Evolutionary conservation across 2,113 vertebrate genomes (phyloP).

Genomic region (Labeo catla): DNA sequence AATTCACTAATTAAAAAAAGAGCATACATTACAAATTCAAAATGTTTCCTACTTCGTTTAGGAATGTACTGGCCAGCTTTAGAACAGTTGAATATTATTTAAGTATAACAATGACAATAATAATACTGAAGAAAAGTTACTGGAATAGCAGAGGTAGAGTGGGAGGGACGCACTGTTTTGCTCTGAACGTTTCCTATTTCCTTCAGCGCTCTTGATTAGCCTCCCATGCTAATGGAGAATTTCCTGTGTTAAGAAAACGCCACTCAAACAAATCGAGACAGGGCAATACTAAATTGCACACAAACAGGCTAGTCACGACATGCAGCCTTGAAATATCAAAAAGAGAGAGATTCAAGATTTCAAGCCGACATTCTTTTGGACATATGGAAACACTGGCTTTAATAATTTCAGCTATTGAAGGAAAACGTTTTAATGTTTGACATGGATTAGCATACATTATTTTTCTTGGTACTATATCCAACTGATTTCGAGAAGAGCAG

Average conservation of each 20-base stretch:
- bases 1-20: background rate
- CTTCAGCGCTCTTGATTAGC: constrained; percentile 66
- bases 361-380: constrained; percentile 30
- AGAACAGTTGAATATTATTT: background rate
- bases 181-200: constrained; percentile 60
- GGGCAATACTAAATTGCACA: constrained; percentile 65
- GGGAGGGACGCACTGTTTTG: constrained; percentile 58
- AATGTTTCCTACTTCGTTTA: background rate
- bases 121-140: constrained; percentile 7
- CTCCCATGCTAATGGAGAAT: constrained; percentile 70
- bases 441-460: constrained; percentile 31
- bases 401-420: constrained; percentile 31
- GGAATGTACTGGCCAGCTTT: background rate
- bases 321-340: constrained; percentile 26
- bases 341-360: constrained; percentile 37
- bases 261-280: constrained; percentile 60
- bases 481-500: constrained; percentile 15
- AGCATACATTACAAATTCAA: background rate
- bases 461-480: background rate
- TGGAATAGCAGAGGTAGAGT: constrained; percentile 1
- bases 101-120: background rate
- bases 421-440: constrained; percentile 26
- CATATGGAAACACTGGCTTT: constrained; percentile 42
- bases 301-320: constrained; percentile 60
- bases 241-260: constrained; percentile 70